Percentiles rank a stretch among this genome's conserved stretches.
Conservation (phyloP, 2,797 vertebrate species). For the Chaetophractus vellerosus region DNA sequence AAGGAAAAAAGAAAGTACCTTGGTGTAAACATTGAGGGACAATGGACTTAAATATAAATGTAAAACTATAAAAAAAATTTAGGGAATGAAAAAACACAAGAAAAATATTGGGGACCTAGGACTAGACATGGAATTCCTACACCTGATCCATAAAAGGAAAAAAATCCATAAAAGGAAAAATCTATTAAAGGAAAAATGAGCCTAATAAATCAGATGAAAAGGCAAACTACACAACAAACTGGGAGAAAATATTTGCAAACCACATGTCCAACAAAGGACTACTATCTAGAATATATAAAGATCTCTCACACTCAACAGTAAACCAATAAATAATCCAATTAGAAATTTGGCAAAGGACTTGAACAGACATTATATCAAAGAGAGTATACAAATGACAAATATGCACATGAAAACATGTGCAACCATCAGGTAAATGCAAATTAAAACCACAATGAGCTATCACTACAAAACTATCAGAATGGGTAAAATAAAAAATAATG, state of each 20-base stretch:
- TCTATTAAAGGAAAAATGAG: neutral
- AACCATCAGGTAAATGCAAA: neutral
- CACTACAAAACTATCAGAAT: neutral
- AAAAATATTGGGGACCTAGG: neutral
- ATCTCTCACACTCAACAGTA: neutral
- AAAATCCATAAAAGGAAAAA: neutral
- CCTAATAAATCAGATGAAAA: neutral
- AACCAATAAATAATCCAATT: neutral
- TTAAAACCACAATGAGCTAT: neutral
- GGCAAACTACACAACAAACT: neutral
- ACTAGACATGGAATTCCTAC: neutral
- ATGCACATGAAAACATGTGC: neutral
- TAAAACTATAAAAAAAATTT: neutral
- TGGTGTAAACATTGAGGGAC: no score
- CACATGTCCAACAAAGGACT: neutral
- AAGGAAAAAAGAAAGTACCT: no score
- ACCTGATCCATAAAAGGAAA: neutral
- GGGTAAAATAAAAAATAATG: constrained; percentile 3
- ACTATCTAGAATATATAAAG: neutral
- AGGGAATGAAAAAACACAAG: neutral
- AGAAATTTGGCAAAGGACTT: neutral
- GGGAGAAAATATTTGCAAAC: neutral
- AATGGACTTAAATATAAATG: neutral
- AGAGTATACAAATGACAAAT: neutral
- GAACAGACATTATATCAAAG: neutral